phyloP scores from a whole-genome alignment of 1,140 invertebrate species.

The Danaus plexippus region DNA sequence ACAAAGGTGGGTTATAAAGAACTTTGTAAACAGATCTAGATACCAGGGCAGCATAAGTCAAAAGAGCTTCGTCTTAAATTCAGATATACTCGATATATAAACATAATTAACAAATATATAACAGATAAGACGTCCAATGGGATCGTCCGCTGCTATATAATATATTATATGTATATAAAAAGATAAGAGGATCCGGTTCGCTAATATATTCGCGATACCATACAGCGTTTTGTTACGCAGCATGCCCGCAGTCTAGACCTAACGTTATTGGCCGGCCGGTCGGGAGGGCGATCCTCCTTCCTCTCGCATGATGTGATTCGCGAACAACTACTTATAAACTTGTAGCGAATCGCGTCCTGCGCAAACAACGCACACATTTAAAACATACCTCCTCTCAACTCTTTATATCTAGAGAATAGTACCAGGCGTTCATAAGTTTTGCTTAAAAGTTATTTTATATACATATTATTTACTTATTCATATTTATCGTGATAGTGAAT shows the following conservation, averaged over 20 bases:
- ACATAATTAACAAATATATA: slow-evolving; percentile 6
- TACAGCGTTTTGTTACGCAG: slow-evolving; percentile 31
- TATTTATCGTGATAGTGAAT: background rate
- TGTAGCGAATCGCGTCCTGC: slow-evolving; percentile 56
- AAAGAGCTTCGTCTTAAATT: slow-evolving; percentile 24
- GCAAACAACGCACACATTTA: slow-evolving; percentile 33
- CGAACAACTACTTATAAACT: slow-evolving; percentile 46
- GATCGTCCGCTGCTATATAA: background rate
- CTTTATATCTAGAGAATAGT: slow-evolving; percentile 9
- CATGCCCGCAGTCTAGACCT: slow-evolving; percentile 37
- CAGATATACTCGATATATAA: background rate
- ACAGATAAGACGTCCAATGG: background rate
- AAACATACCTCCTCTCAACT: slow-evolving; percentile 8
- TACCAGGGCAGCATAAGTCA: slow-evolving; percentile 26
- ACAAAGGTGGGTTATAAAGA: slow-evolving; percentile 30
- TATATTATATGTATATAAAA: slow-evolving; percentile 15
- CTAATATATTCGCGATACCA: slow-evolving; percentile 59
- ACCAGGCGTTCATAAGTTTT: slow-evolving; percentile 26
- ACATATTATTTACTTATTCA: background rate
- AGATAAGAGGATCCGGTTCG: slow-evolving; percentile 31
- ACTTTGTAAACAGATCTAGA: slow-evolving; percentile 33
- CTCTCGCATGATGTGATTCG: slow-evolving; percentile 66
- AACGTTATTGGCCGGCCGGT: slow-evolving; percentile 47
- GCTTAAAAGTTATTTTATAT: slow-evolving; percentile 3
- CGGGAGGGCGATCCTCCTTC: slow-evolving; percentile 67